These are phyloP conservation scores for Leucophenga montana DNA, from an alignment of 2,888 invertebrate genomes.

Conservation along the genomic window DNA sequence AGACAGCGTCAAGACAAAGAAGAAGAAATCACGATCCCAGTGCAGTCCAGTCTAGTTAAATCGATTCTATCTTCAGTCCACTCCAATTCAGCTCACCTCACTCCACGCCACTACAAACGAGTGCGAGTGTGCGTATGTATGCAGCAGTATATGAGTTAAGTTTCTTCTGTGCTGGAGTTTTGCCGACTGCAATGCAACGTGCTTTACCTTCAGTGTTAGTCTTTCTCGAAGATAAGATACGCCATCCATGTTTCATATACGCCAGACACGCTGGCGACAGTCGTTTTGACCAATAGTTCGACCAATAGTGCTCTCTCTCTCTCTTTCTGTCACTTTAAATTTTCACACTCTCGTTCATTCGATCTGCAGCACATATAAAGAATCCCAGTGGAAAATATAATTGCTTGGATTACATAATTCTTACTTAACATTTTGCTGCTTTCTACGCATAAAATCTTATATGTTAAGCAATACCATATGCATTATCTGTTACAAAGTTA, in stretches of 20 bases:
- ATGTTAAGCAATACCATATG: no score
- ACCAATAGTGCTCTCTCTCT: background rate
- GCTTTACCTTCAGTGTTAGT: slow-evolving; percentile 34
- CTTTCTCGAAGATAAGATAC: slow-evolving; percentile 59
- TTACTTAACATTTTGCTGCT: no score
- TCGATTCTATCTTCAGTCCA: background rate
- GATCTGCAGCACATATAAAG: no score
- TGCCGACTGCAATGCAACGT: slow-evolving; percentile 18
- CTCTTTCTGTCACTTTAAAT: background rate
- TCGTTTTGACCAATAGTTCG: background rate
- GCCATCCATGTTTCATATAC: no score
- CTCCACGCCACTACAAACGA: background rate
- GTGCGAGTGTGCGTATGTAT: slow-evolving; percentile 36
- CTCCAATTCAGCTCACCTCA: background rate
- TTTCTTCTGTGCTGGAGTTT: slow-evolving; percentile 28
- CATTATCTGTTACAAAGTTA: no score
- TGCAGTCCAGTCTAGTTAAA: background rate
- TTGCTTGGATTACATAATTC: no score
- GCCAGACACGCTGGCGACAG: slow-evolving; percentile 71
- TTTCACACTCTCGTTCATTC: slow-evolving; percentile 15
- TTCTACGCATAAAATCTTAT: no score
- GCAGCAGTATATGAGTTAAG: slow-evolving; percentile 24
- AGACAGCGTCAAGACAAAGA: slow-evolving; percentile 5
- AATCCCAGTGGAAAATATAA: no score
- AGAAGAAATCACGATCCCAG: background rate